Conservation (phyloP, 2,888 invertebrate species). For the Pristionchus arcanus region DNA sequence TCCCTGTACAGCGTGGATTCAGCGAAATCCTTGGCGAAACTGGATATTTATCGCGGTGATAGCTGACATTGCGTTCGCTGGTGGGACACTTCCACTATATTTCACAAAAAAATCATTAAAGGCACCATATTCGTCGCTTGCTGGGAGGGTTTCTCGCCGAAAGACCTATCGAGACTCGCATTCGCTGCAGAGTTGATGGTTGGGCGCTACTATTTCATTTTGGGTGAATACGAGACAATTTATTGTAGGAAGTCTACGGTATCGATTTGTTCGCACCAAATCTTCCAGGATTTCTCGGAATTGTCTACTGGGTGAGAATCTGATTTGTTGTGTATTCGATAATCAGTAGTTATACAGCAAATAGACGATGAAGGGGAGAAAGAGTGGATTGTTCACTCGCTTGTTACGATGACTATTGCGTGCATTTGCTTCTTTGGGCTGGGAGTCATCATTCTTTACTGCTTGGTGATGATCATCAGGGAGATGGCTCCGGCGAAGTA, state of each 20-base stretch:
- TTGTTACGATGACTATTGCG: neutral
- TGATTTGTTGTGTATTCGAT: no score
- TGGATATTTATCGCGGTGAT: neutral
- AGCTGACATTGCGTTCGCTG: neutral
- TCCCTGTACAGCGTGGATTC: neutral
- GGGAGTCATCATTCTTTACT: neutral
- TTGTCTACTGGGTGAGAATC: neutral
- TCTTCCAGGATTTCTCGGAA: neutral
- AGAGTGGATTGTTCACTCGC: neutral
- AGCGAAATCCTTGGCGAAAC: neutral
- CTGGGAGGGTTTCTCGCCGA: neutral
- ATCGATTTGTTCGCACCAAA: neutral
- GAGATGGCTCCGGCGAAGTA: neutral
- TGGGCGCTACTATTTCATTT: neutral
- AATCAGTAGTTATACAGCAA: no score
- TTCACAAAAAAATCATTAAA: no score
- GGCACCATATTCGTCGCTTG: neutral
- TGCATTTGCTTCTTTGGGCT: neutral
- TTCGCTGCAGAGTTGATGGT: neutral
- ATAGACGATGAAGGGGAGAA: neutral
- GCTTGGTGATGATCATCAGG: neutral
- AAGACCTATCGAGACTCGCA: neutral
- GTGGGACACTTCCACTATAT: no score
- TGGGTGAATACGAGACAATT: neutral
- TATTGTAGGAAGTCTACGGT: neutral